A percentile compares a stretch with the other conserved stretches of the same genome.
phyloP scores from a whole-genome alignment of 1,140 invertebrate species.

The Heterodera schachtii region DNA sequence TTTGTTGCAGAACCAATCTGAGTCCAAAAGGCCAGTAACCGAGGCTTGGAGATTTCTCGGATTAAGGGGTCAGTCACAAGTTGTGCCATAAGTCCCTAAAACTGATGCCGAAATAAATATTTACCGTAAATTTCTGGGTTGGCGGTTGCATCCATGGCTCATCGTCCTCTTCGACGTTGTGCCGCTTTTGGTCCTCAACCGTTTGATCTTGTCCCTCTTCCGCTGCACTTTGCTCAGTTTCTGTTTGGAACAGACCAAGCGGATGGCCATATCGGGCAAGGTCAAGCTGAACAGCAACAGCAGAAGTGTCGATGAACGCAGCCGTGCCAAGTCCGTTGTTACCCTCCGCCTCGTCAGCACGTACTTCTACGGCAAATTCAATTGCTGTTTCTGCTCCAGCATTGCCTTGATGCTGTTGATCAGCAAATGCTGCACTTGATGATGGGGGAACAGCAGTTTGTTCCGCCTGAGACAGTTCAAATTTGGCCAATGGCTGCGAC shows the following conservation, averaged over 20 bases:
- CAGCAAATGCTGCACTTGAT: background rate
- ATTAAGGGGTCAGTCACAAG: too few relatives aligned
- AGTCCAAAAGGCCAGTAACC: too few relatives aligned
- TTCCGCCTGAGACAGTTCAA: too few relatives aligned
- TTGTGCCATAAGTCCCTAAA: too few relatives aligned
- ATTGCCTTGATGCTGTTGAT: background rate
- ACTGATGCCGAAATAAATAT: too few relatives aligned
- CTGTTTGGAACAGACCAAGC: background rate
- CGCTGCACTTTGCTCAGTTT: background rate
- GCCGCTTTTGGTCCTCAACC: constrained; percentile 13
- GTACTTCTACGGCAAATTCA: background rate
- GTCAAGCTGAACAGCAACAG: background rate
- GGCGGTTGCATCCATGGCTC: constrained; percentile 54
- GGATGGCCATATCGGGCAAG: constrained; percentile 28
- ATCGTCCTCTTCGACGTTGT: constrained; percentile 36
- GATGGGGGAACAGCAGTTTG: too few relatives aligned
- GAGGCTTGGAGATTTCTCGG: too few relatives aligned
- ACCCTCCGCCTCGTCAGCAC: background rate
- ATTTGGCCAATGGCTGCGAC: background rate
- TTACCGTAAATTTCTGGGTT: constrained; percentile 45
- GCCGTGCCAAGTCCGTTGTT: background rate
- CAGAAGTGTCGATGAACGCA: constrained; percentile 3
- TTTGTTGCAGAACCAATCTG: too few relatives aligned
- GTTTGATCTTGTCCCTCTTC: background rate
- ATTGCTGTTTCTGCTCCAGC: background rate